Conservation (phyloP, 2,797 vertebrate genomes). For the Cyclopterus lumpus region DNA sequence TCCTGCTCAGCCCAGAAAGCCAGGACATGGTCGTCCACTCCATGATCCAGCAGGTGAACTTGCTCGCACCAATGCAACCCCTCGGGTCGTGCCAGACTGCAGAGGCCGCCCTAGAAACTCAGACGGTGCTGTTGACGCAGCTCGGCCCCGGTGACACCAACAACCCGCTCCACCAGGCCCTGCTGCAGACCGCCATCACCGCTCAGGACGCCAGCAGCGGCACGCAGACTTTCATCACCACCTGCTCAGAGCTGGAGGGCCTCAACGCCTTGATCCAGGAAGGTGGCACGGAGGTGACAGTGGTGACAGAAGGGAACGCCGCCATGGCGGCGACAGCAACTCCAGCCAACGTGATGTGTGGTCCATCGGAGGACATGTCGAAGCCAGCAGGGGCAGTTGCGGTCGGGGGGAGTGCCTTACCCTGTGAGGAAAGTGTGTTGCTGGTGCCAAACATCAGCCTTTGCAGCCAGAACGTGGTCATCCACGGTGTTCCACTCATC, state of each 20-base stretch:
- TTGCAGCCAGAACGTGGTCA: slow-evolving; percentile 74
- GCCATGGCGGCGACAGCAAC: slow-evolving; percentile 68
- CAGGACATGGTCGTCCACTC: slow-evolving; percentile 84
- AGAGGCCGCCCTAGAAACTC: slow-evolving; percentile 80
- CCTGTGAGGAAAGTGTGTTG: slow-evolving; percentile 59
- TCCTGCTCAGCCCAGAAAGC: slow-evolving; percentile 77
- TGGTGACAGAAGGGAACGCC: slow-evolving; percentile 87
- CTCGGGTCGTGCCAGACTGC: slow-evolving; percentile 58
- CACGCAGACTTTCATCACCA: slow-evolving; percentile 88
- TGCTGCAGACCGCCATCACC: slow-evolving; percentile 79
- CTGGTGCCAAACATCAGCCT: slow-evolving; percentile 77
- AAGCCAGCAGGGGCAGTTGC: slow-evolving; percentile 65
- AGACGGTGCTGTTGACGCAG: slow-evolving; percentile 85
- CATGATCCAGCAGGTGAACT: slow-evolving; percentile 92
- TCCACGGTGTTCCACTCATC: slow-evolving; percentile 81
- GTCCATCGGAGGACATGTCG: slow-evolving; percentile 68
- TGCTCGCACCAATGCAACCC: slow-evolving; percentile 85
- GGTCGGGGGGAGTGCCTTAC: slow-evolving; percentile 40
- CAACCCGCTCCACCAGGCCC: slow-evolving; percentile 82
- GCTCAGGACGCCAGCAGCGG: slow-evolving; percentile 74
- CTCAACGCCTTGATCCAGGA: slow-evolving; percentile 94
- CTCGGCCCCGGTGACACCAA: slow-evolving; percentile 68
- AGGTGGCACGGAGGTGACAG: slow-evolving; percentile 90
- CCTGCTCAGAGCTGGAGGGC: slow-evolving; percentile 93
- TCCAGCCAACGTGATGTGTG: slow-evolving; percentile 64